These are phyloP conservation scores for Plebejus argus DNA, from an alignment of 2,888 invertebrate genomes.

Conservation along the genomic window DNA sequence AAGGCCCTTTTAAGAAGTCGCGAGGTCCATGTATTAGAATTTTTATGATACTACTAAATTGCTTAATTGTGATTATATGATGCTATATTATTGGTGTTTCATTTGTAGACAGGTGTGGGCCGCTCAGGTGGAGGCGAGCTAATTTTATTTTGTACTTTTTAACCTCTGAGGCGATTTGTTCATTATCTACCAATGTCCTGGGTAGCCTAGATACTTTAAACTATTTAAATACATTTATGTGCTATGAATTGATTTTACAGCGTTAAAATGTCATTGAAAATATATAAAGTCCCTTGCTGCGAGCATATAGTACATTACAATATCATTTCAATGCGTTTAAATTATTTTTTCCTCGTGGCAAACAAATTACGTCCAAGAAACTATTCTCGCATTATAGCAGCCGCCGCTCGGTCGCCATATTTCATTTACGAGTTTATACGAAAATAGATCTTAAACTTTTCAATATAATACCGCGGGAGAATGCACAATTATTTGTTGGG, in stretches of 20 bases:
- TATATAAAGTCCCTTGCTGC: background rate
- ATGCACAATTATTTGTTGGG: conserved; percentile 37
- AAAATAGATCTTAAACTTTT: conserved; percentile 27
- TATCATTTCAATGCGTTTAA: conserved; percentile 13
- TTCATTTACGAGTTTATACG: background rate
- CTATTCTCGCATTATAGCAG: conserved; percentile 51
- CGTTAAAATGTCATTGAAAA: background rate
- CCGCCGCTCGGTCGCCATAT: conserved; percentile 36
- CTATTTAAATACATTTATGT: background rate
- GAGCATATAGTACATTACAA: conserved; percentile 13
- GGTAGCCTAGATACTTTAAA: no score
- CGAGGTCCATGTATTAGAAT: conserved; percentile 39
- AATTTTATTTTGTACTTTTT: background rate
- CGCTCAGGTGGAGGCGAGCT: background rate
- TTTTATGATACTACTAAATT: conserved; percentile 38
- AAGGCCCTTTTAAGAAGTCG: conserved; percentile 39
- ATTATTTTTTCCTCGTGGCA: conserved; percentile 31
- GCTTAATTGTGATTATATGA: conserved; percentile 16
- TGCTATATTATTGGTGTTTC: background rate
- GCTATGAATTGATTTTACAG: background rate
- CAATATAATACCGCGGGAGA: background rate
- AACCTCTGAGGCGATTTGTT: background rate
- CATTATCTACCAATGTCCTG: background rate
- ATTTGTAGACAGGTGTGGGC: background rate
- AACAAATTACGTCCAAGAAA: conserved; percentile 60